phyloP scores from a whole-genome alignment of 2,888 invertebrate species.

The Taphrorychus bicolor region DNA sequence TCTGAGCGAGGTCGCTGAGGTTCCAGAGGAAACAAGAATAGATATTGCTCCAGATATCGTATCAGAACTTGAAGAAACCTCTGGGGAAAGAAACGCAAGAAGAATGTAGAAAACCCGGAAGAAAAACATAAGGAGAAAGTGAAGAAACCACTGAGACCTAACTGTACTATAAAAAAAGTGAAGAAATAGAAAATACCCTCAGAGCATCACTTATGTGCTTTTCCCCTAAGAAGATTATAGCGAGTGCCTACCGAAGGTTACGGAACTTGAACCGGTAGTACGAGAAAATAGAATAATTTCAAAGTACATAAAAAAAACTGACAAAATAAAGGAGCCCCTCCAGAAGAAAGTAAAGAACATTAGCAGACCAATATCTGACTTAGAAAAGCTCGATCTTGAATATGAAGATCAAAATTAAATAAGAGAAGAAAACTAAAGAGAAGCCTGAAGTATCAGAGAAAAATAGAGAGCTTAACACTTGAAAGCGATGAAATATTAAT shows the following conservation, averaged over 20 bases:
- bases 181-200: conserved; percentile 45
- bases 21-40: not conserved
- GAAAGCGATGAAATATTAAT: too few species aligned
- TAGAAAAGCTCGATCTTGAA: conserved; percentile 55
- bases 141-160: conserved; percentile 49
- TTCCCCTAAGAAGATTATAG: conserved; percentile 62
- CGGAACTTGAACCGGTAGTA: conserved; percentile 52
- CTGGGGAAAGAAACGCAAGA: conserved; percentile 48
- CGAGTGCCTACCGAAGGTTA: conserved; percentile 53
- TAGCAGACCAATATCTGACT: conserved; percentile 52
- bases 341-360: conserved; percentile 56
- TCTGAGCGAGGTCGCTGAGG: conserved; percentile 35
- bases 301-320: conserved; percentile 61
- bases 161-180: conserved; percentile 46
- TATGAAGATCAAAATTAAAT: conserved; percentile 51
- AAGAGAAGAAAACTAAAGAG: conserved; percentile 50
- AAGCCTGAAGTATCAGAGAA: conserved; percentile 45
- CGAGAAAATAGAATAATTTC: conserved; percentile 60
- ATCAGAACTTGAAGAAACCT: not conserved
- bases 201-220: conserved; percentile 57
- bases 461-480: too few species aligned
- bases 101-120: conserved; percentile 50
- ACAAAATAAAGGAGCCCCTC: conserved; percentile 52
- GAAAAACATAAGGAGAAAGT: conserved; percentile 48
- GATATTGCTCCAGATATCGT: not conserved